Evolutionary conservation across 2,113 vertebrate genomes (phyloP).

Genomic region (Trichechus manatus): DNA sequence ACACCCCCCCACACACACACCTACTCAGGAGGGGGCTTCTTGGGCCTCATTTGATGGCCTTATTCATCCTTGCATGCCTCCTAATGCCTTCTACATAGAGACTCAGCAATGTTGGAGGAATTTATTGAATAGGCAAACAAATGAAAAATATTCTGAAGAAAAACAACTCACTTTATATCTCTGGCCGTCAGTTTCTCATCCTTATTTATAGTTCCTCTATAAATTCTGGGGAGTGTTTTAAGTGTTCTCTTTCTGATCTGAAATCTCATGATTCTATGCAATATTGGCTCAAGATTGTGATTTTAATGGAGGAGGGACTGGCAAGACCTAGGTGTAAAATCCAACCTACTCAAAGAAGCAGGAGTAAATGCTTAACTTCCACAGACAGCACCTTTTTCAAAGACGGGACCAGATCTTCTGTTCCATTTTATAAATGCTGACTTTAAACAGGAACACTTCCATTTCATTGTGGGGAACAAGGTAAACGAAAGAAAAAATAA

Average conservation of each 20-base stretch:
- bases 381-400: background rate
- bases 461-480: background rate
- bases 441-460: background rate
- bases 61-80: background rate
- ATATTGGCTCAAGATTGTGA: background rate
- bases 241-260: background rate
- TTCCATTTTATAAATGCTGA: background rate
- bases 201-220: slow-evolving; percentile 26
- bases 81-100: background rate
- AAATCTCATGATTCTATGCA: slow-evolving; percentile 5
- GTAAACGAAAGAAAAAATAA: background rate
- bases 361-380: background rate
- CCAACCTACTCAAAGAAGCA: background rate
- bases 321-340: background rate
- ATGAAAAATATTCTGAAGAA: background rate
- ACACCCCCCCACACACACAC: no score
- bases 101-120: background rate
- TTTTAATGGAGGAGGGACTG: background rate
- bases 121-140: background rate
- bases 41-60: background rate
- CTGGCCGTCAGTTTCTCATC: background rate
- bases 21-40: background rate
- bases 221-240: slow-evolving; percentile 17
- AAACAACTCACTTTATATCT: background rate
- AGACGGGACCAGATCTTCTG: background rate